These are phyloP conservation scores for Nycticebus coucang DNA, from an alignment of 2,113 vertebrate species.

Conservation along the genomic window DNA sequence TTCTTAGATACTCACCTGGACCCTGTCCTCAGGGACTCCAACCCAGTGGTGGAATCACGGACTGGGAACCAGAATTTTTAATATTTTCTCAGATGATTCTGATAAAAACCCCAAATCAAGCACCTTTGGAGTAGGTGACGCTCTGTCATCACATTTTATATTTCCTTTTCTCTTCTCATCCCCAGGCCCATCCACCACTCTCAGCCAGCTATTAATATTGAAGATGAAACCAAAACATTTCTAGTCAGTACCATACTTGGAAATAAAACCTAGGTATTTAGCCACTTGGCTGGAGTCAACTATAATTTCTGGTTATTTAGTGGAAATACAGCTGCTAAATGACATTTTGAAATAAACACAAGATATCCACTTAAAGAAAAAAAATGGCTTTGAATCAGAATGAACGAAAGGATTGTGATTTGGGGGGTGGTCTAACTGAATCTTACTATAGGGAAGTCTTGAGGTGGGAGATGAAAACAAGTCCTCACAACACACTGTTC, in stretches of 20 bases:
- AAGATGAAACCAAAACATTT: slow-evolving; percentile 28
- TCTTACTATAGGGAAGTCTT: background rate
- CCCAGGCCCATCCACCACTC: background rate
- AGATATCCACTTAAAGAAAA: slow-evolving; percentile 15
- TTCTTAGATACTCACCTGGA: background rate
- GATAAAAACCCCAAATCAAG: background rate
- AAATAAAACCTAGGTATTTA: slow-evolving; percentile 22
- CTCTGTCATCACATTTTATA: background rate
- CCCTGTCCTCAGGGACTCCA: background rate
- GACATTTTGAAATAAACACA: background rate
- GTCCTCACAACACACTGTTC: background rate
- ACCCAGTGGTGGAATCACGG: background rate
- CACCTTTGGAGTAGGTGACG: background rate
- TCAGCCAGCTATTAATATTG: background rate
- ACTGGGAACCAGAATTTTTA: background rate
- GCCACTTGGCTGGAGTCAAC: slow-evolving; percentile 25
- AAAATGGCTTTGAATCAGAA: background rate
- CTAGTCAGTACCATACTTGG: background rate
- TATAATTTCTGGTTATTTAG: slow-evolving; percentile 47
- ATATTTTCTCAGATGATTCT: background rate
- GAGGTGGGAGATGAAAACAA: background rate
- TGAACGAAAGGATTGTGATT: background rate
- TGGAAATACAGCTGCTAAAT: slow-evolving; percentile 39
- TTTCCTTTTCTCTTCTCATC: background rate
- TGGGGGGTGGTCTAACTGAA: background rate